Conservation (phyloP, 1,140 invertebrate genomes). For the Trissolcus basalis region DNA sequence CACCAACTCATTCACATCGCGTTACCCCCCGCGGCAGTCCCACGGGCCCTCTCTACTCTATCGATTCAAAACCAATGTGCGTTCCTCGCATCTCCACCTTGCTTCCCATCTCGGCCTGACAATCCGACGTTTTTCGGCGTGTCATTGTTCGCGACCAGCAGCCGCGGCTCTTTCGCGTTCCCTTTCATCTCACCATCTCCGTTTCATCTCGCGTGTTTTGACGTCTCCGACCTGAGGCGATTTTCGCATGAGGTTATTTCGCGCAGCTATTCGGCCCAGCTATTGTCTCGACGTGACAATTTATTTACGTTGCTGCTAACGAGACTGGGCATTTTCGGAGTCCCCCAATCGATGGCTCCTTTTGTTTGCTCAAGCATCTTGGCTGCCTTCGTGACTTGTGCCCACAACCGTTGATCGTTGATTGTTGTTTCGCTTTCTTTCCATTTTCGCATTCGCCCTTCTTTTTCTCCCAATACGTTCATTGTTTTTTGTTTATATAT, state of each 20-base stretch:
- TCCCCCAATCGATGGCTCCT: not conserved
- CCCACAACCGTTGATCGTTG: not conserved
- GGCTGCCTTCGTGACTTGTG: not conserved
- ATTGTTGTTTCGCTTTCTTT: too few species aligned
- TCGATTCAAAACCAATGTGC: not conserved
- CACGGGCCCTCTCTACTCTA: not conserved
- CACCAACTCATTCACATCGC: too few species aligned
- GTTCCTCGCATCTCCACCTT: not conserved
- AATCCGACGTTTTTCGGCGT: not conserved
- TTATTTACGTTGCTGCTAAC: constrained; percentile 15
- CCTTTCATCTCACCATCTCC: not conserved
- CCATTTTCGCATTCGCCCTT: too few species aligned
- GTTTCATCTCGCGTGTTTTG: constrained; percentile 8
- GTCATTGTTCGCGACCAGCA: not conserved
- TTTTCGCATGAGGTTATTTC: constrained; percentile 23
- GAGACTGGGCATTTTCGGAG: constrained; percentile 1
- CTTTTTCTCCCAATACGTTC: too few species aligned
- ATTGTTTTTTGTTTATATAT: too few species aligned
- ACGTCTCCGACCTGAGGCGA: constrained; percentile 3
- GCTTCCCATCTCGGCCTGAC: not conserved
- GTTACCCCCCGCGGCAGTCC: not conserved
- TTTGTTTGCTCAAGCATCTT: constrained; percentile 6
- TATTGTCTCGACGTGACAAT: constrained; percentile 7
- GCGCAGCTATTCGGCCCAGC: not conserved
- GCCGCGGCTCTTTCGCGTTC: not conserved